Evolutionary conservation across 2,888 invertebrate species (phyloP).

Genomic region (Ptilodon capucinus): DNA sequence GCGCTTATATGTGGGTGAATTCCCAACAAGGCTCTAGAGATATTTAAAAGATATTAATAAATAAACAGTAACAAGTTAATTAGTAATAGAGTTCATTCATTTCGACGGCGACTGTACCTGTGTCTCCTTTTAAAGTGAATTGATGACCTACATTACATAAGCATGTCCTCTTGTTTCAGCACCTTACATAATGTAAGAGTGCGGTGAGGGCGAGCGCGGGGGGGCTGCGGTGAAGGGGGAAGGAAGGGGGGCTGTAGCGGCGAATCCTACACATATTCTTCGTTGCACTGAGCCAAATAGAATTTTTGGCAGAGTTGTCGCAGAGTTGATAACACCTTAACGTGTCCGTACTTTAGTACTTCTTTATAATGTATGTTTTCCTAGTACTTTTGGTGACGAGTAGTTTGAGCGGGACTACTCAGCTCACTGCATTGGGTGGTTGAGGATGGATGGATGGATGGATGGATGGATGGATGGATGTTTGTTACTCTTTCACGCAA

Average conservation of each 20-base stretch:
- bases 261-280: slow-evolving; percentile 62
- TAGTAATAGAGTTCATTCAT: no score
- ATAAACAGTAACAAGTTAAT: no score
- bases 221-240: slow-evolving; percentile 30
- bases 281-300: slow-evolving; percentile 65
- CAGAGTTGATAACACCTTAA: slow-evolving; percentile 34
- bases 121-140: background rate
- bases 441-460: no score
- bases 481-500: no score
- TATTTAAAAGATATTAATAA: no score
- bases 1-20: no score
- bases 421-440: no score
- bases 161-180: background rate
- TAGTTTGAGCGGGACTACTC: background rate
- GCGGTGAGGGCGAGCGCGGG: slow-evolving; percentile 11
- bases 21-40: no score
- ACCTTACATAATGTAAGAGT: slow-evolving; percentile 3
- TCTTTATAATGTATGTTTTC: no score
- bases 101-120: background rate
- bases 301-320: slow-evolving; percentile 53
- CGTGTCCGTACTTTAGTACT: no score
- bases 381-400: no score
- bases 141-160: slow-evolving; percentile 3
- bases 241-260: slow-evolving; percentile 9
- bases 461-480: no score